Percentiles rank a stretch among this genome's conserved stretches.
These are phyloP conservation scores for Apamea crenata DNA, from an alignment of 2,888 invertebrate genomes.

Conservation along the genomic window DNA sequence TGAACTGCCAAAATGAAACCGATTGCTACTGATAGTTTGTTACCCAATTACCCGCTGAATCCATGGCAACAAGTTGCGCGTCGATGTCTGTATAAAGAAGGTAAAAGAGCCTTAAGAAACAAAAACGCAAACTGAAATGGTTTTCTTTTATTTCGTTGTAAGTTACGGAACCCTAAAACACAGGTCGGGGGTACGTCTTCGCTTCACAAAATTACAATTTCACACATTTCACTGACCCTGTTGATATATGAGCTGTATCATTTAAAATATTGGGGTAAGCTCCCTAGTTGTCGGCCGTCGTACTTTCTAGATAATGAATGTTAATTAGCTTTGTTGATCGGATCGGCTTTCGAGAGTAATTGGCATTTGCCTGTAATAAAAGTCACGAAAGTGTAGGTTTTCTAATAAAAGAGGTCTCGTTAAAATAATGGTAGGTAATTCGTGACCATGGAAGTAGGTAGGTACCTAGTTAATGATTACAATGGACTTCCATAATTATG, in stretches of 20 bases:
- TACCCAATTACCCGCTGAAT: no score
- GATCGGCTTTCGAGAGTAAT: conserved; percentile 49
- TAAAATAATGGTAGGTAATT: conserved; percentile 34
- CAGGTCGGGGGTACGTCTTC: conserved; percentile 37
- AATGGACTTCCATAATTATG: background rate
- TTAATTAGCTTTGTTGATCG: conserved; percentile 50
- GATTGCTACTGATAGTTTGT: no score
- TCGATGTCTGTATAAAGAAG: no score
- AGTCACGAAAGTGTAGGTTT: conserved; percentile 47
- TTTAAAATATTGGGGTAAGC: conserved; percentile 68
- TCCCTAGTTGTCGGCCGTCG: conserved; percentile 40
- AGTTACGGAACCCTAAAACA: conserved; percentile 28
- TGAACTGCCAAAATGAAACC: no score
- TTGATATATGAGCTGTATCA: conserved; percentile 71
- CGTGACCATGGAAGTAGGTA: background rate
- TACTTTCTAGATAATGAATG: conserved; percentile 43
- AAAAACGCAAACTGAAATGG: background rate
- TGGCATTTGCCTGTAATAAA: conserved; percentile 49
- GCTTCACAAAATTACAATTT: conserved; percentile 71
- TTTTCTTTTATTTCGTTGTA: background rate
- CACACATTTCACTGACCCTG: conserved; percentile 71
- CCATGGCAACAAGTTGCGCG: no score
- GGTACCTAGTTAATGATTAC: background rate
- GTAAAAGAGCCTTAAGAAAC: background rate
- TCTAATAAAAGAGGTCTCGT: conserved; percentile 28